Conservation (phyloP, 2,113 vertebrate genomes). For the Salvelinus fontinalis region DNA sequence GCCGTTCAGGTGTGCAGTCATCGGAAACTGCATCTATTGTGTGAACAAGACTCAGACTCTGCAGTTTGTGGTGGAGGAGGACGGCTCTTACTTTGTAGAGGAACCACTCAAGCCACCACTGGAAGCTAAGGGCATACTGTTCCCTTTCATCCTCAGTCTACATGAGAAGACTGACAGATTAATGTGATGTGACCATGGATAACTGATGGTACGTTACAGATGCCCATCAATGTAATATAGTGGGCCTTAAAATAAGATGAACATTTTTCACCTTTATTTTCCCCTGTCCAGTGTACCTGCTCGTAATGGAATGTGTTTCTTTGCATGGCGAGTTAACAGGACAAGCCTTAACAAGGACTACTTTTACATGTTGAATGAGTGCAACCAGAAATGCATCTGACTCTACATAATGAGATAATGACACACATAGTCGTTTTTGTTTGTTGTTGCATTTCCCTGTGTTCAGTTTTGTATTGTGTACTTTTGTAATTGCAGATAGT, state of each 20-base stretch:
- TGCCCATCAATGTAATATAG: background rate
- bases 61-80: conserved; percentile 81
- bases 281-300: conserved; percentile 56
- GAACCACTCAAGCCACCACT: conserved; percentile 80
- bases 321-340: conserved; percentile 70
- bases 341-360: conserved; percentile 64
- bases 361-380: conserved; percentile 45
- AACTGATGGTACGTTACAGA: background rate
- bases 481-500: conserved; percentile 45
- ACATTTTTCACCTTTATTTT: conserved; percentile 54
- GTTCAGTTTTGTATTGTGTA: conserved; percentile 58
- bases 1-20: conserved; percentile 87
- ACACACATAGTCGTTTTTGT: too few species aligned
- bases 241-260: conserved; percentile 28
- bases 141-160: conserved; percentile 88
- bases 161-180: conserved; percentile 71
- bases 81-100: conserved; percentile 75
- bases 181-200: conserved; percentile 44
- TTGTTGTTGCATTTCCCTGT: conserved; percentile 22
- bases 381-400: conserved; percentile 29
- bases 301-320: conserved; percentile 68
- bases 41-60: conserved; percentile 89
- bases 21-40: conserved; percentile 89
- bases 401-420: conserved; percentile 57
- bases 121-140: conserved; percentile 85